Evolutionary conservation across 2,797 vertebrate species (phyloP), one percentile per base, ranked within the genome.

Genomic region (Tamandua tetradactyla): DNA sequence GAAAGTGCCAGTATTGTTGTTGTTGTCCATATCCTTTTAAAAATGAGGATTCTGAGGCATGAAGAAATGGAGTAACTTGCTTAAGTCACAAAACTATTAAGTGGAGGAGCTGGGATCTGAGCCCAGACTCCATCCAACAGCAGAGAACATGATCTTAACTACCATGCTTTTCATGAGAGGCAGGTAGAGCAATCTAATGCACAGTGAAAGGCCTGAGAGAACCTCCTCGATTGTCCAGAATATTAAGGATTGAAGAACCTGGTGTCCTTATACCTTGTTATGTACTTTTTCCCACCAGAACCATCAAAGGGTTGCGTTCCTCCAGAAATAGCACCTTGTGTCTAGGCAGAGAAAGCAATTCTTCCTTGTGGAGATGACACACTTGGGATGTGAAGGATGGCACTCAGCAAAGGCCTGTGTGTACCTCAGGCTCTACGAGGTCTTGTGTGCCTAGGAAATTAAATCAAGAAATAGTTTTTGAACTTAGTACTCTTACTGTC

Each of bases 341-440:
- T 59, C 30, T 64, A 55, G 27, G 22, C 59, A 95, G 20, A 89
- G 59, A 76, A 69, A 69, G 61, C 14, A 44, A 25, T 55, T 87
- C 23, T 90, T 27, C 35, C n/a, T 74, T 7, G 2, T 15, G 13
- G 15, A 93, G 35, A 22, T 66, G 11, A 37, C n/a, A 30, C 25
- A 62, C 18, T 55, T 47, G 66, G 75, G 11, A 75, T 6, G 2
- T 40, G 81, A 84, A 74, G 27, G 23, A 47, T 30, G 7, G 37
- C 35, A 35, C 2, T 57, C 92, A 87, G 44, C 61, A 49, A 42
- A n/a, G 25, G 42, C 78, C 75, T 37, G 0, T 15, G 79, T 35
- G 80, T 40, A 57, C 83, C 62, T 62, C 88, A 91, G 87, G 85
- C 76, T 95, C 89, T 78, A 57, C 84, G 95, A 71, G 93, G 20